Conservation (phyloP, 2,797 vertebrate genomes). For the Amazona ochrocephala region DNA sequence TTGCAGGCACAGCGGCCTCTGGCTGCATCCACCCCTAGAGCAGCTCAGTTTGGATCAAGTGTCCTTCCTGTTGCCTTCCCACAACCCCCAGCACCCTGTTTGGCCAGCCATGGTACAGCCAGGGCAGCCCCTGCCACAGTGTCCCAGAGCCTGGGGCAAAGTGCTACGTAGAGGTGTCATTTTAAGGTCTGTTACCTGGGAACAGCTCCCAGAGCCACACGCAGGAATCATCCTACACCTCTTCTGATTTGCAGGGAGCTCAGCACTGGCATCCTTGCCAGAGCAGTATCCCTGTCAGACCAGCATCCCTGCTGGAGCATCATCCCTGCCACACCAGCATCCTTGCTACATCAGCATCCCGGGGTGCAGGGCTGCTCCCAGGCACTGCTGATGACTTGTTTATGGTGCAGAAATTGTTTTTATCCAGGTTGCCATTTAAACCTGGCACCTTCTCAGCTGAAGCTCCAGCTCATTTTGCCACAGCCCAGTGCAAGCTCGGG, state of each 20-base stretch:
- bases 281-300: too few species aligned
- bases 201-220: not conserved
- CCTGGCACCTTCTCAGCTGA: not conserved
- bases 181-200: not conserved
- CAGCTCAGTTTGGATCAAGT: too few species aligned
- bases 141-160: not conserved
- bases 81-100: not conserved
- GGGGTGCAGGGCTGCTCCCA: not conserved
- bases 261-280: not conserved
- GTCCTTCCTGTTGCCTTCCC: not conserved
- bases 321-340: not conserved
- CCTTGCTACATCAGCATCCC: not conserved
- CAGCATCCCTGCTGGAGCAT: not conserved
- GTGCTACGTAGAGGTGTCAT: rapidly evolving
- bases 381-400: not conserved
- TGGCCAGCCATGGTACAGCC: not conserved
- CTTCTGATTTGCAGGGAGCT: not conserved
- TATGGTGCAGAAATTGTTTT: not conserved
- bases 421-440: not conserved
- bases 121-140: not conserved
- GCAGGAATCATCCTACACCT: not conserved
- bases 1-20: not conserved
- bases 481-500: not conserved
- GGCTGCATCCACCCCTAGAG: not conserved
- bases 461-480: not conserved